These are phyloP conservation scores for Lagorchestes hirsutus DNA, from an alignment of 2,797 vertebrate species.

Conservation along the genomic window DNA sequence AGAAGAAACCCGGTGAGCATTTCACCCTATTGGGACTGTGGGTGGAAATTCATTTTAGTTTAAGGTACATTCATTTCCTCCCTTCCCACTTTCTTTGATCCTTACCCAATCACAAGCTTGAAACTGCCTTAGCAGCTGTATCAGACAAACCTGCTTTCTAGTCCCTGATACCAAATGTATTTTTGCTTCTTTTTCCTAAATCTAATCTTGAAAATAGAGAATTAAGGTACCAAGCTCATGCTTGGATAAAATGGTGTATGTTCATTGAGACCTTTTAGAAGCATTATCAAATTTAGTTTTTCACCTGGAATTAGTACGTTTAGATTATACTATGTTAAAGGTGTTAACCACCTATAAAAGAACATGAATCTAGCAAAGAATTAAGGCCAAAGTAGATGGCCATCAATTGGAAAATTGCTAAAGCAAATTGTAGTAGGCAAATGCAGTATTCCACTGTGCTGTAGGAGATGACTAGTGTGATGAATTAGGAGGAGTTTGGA, in stretches of 20 bases:
- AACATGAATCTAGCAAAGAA: neutral
- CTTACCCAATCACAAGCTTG: neutral
- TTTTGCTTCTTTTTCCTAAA: too few species aligned
- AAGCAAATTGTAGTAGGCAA: neutral
- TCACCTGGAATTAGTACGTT: neutral
- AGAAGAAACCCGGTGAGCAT: neutral
- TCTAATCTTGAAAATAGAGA: neutral
- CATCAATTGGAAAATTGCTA: neutral
- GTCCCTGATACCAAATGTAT: rapidly evolving
- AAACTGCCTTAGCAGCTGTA: neutral
- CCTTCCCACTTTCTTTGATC: rapidly evolving
- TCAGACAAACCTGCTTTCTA: neutral
- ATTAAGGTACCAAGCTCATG: too few species aligned
- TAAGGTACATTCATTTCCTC: neutral
- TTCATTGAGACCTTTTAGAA: neutral
- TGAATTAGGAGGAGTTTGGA: neutral
- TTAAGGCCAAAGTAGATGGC: neutral
- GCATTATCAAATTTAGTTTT: neutral
- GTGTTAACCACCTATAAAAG: neutral
- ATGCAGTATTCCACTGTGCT: neutral
- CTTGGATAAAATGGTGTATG: neutral
- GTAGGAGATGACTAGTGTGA: neutral
- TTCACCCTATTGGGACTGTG: neutral
- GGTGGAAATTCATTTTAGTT: neutral
- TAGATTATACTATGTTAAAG: neutral